These are phyloP conservation scores for Lampris megalopsis DNA, from an alignment of 2,113 vertebrate species.

Conservation along the genomic window DNA sequence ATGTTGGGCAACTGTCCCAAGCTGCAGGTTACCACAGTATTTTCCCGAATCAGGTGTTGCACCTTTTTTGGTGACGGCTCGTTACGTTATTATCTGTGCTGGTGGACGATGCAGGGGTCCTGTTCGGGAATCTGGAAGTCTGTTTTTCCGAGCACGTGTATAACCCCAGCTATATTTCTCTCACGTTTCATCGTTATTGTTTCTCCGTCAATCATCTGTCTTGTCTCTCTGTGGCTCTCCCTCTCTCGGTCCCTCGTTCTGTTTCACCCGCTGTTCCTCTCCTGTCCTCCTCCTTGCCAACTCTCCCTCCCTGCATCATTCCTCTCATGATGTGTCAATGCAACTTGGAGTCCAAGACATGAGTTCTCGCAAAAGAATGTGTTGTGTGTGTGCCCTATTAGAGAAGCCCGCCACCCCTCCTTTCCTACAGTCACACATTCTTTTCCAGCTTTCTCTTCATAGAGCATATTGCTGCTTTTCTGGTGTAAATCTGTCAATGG, in stretches of 20 bases:
- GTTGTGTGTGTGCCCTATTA: conserved; percentile 64
- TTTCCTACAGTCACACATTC: conserved; percentile 62
- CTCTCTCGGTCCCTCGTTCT: conserved; percentile 26
- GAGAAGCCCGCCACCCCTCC: conserved; percentile 62
- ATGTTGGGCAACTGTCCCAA: conserved; percentile 34
- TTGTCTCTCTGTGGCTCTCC: conserved; percentile 19
- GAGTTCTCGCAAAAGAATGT: conserved; percentile 85
- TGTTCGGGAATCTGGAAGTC: too few species aligned
- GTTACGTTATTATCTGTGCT: too few species aligned
- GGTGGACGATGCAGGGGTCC: too few species aligned
- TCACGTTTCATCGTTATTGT: background rate
- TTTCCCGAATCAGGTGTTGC: conserved; percentile 39
- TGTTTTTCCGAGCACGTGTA: too few species aligned
- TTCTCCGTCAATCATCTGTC: conserved; percentile 1
- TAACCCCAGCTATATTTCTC: background rate
- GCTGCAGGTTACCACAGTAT: conserved; percentile 53
- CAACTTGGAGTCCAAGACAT: conserved; percentile 80
- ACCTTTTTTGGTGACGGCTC: too few species aligned
- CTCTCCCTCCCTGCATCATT: conserved; percentile 71
- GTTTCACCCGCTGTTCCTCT: conserved; percentile 11
- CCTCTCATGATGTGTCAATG: conserved; percentile 77
- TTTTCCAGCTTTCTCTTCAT: conserved; percentile 64
- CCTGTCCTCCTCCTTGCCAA: conserved; percentile 29
- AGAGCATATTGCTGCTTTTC: conserved; percentile 41
- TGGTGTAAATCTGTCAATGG: conserved; percentile 19